These are phyloP conservation scores for Scelioninae gen. 2 DNA, from an alignment of 2,888 invertebrate species.

Conservation along the genomic window DNA sequence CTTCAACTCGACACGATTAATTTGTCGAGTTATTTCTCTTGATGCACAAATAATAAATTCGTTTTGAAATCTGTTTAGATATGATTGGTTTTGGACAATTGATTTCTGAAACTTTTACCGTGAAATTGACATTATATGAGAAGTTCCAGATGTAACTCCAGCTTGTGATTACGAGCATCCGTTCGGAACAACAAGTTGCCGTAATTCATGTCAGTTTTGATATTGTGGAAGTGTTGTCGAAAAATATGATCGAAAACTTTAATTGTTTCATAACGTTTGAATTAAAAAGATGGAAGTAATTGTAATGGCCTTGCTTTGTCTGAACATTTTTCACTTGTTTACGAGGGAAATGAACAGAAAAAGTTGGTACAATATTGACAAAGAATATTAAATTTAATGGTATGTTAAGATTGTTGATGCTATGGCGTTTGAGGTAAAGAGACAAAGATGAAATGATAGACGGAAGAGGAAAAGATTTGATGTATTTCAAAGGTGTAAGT, in stretches of 20 bases:
- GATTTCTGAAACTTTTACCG: slow-evolving; percentile 39
- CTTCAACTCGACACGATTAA: no score
- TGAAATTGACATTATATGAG: slow-evolving; percentile 35
- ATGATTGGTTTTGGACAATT: slow-evolving; percentile 31
- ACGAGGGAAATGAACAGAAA: not conserved
- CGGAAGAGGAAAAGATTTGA: slow-evolving; percentile 17
- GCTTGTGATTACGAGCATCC: slow-evolving; percentile 14
- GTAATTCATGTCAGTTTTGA: no score
- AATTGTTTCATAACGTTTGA: no score
- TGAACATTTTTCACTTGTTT: not conserved
- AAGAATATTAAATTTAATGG: slow-evolving; percentile 13
- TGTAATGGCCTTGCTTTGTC: no score
- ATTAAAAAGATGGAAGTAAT: no score
- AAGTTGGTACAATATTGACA: not conserved
- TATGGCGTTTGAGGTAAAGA: slow-evolving; percentile 9
- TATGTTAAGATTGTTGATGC: slow-evolving; percentile 11
- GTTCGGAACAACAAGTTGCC: slow-evolving; percentile 41
- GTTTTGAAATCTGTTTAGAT: slow-evolving; percentile 13
- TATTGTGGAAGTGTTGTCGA: no score
- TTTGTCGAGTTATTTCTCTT: no score
- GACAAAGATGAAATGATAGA: slow-evolving; percentile 20
- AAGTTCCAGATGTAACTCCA: slow-evolving; percentile 1
- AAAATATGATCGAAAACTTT: no score
- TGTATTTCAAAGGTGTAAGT: slow-evolving; percentile 40
- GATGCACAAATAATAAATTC: no score